These are phyloP conservation scores for Tenthredo notha DNA, from an alignment of 2,888 invertebrate species.

Conservation along the genomic window DNA sequence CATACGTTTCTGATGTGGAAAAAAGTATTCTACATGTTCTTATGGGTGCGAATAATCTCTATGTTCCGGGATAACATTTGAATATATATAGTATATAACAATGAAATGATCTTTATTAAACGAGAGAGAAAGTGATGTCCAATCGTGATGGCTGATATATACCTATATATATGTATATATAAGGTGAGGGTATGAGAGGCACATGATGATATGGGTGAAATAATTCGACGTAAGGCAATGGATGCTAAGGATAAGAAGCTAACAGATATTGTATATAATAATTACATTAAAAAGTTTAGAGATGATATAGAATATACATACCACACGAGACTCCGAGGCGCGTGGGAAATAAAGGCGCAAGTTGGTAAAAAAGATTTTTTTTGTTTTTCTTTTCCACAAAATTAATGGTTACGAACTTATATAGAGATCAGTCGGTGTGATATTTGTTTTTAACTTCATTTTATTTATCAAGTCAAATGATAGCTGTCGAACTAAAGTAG, in stretches of 20 bases:
- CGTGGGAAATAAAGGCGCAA: slow-evolving; percentile 78
- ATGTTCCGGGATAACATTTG: not conserved
- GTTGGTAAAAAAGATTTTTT: slow-evolving; percentile 73
- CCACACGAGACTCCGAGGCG: slow-evolving; percentile 78
- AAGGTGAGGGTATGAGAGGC: not conserved
- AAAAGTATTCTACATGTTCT: not conserved
- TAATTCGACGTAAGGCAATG: slow-evolving; percentile 29
- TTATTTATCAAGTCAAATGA: slow-evolving; percentile 62
- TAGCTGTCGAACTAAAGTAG: slow-evolving; percentile 68
- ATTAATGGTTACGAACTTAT: slow-evolving; percentile 38
- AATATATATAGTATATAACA: not conserved
- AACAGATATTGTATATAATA: slow-evolving; percentile 26
- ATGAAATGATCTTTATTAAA: not conserved
- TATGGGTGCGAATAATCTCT: not conserved
- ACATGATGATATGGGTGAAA: not conserved
- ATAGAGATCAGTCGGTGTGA: slow-evolving; percentile 47
- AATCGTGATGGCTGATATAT: not conserved
- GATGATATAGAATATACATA: slow-evolving; percentile 73
- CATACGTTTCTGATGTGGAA: not conserved
- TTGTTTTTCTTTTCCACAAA: not conserved
- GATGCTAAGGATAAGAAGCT: slow-evolving; percentile 52
- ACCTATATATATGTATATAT: too few species aligned
- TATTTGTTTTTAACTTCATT: slow-evolving; percentile 36
- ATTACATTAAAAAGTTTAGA: slow-evolving; percentile 36
- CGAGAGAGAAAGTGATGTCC: not conserved